Base-by-base conservation (phyloP, 2,797 vertebrate species). In the Sebastes baramenuke region DNA sequence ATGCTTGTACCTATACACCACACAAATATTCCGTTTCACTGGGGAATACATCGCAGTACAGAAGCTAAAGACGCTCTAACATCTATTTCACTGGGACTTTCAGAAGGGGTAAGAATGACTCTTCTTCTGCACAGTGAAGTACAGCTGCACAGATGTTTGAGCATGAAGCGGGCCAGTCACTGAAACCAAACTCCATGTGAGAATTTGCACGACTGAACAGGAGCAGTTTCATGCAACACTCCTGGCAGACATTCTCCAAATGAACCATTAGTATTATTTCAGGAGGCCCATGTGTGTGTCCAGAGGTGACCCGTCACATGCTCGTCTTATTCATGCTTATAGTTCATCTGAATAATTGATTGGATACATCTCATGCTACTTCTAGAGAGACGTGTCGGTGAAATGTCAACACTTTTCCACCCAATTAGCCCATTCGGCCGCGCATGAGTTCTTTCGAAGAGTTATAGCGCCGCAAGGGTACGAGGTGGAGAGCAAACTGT, bases 401-500 rank as follows among this genome's bases (percentile, higher is more conserved):
- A 88, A 91, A 84, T 69, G 75, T 90, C 85, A 82, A 87, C 80
- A 84, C 49, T 52, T 52, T 89, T 92, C 80, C 85, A 88, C 55
- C 67, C 80, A 80, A 84, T 92, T 86, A 91, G 84, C 56, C 34
- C n/a, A 34, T 83, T 83, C 49, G 78, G 58, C 75, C 8, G 49
- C 6, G 29, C 83, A 5, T 67, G 79, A 73, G 72, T 72, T 86
- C 69, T n/a, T 76, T 9, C 60, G 24, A 68, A 29, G 84, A 78
- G 75, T 79, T 79, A 77, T 13, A 76, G 38, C 3, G 8, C 75
- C 20, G 10, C 54, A 3, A 67, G 74, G 77, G 74, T 32, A 24
- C 2, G 7, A 76, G 67, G 55, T 64, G 72, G 67, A 83, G 86
- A 29, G 11, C 25, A 64, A 66, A 82, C 60, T 11, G 36, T 22